Evolutionary conservation across 2,797 vertebrate species (phyloP).

Genomic region (Denticeps clupeoides): DNA sequence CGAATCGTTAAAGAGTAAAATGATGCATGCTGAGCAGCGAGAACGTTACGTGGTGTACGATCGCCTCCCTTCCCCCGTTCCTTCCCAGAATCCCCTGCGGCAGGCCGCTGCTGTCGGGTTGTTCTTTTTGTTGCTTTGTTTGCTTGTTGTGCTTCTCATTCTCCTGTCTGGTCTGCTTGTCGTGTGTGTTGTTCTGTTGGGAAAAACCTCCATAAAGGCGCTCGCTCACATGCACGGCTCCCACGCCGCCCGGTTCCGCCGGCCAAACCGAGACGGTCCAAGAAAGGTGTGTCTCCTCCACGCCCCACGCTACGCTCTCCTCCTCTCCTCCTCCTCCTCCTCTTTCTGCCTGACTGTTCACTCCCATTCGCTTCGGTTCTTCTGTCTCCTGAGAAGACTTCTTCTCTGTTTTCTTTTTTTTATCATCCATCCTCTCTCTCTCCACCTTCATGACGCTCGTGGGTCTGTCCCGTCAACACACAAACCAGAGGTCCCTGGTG

Average conservation of each 20-base stretch:
- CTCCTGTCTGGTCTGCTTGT: slow-evolving; percentile 41
- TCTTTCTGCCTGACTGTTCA: slow-evolving; percentile 27
- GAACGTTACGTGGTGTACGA: no score
- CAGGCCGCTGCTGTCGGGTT: no score
- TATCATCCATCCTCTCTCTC: neutral
- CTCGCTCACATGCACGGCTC: slow-evolving; percentile 72
- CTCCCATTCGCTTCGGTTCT: slow-evolving; percentile 9
- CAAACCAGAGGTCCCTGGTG: no score
- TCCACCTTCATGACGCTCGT: neutral
- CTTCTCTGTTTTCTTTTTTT: slow-evolving; percentile 30
- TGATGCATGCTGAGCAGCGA: no score
- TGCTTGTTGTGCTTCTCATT: no score
- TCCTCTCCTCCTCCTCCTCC: slow-evolving; percentile 28
- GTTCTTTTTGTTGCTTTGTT: slow-evolving; percentile 46
- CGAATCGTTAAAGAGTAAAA: no score
- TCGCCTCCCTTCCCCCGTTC: slow-evolving; percentile 37
- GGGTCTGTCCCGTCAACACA: no score
- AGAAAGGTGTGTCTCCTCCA: slow-evolving; percentile 87
- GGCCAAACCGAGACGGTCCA: slow-evolving; percentile 93
- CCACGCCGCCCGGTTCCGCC: slow-evolving; percentile 71
- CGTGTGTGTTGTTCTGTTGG: slow-evolving; percentile 42
- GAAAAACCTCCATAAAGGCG: slow-evolving; percentile 67
- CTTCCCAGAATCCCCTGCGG: slow-evolving; percentile 27
- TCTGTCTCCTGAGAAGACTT: neutral
- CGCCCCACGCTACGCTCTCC: slow-evolving; percentile 45